These are phyloP conservation scores for Cotesia vestalis DNA, from an alignment of 1,140 invertebrate genomes.

Conservation along the genomic window DNA sequence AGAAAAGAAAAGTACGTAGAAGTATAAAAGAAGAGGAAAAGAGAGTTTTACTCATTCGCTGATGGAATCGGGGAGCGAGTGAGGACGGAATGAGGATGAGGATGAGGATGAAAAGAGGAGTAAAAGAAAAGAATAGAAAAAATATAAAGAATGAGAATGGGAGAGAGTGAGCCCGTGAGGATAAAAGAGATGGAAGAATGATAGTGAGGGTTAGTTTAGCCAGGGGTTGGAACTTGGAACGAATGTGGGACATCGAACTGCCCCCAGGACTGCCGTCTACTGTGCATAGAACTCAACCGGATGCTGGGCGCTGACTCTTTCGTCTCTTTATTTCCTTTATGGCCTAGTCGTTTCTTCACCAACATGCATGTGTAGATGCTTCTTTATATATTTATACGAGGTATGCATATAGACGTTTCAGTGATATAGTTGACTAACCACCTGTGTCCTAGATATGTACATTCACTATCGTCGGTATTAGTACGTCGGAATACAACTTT, in stretches of 20 bases:
- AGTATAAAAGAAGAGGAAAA: conserved; percentile 13
- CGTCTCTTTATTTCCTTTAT: conserved; percentile 8
- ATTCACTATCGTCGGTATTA: no score
- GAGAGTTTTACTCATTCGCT: conserved; percentile 34
- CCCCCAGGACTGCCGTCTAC: conserved; percentile 24
- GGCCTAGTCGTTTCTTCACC: conserved; percentile 8
- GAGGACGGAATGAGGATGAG: conserved; percentile 32
- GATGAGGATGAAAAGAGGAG: background rate
- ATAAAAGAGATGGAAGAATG: conserved; percentile 25
- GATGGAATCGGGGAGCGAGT: conserved; percentile 38
- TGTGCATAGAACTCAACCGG: conserved; percentile 17
- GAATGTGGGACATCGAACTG: conserved; percentile 55
- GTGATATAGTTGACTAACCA: no score
- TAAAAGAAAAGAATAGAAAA: background rate
- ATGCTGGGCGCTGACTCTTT: conserved; percentile 9
- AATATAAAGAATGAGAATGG: background rate
- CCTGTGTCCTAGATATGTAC: no score
- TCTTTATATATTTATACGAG: no score
- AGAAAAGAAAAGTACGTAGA: conserved; percentile 2
- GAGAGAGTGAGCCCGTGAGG: conserved; percentile 8
- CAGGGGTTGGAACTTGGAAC: conserved; percentile 20
- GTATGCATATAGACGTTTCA: no score
- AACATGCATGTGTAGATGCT: background rate
- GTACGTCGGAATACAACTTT: no score
- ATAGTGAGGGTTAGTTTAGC: no score